Base-by-base conservation (phyloP, 2,888 invertebrate genomes). In the Rhingia campestris region DNA sequence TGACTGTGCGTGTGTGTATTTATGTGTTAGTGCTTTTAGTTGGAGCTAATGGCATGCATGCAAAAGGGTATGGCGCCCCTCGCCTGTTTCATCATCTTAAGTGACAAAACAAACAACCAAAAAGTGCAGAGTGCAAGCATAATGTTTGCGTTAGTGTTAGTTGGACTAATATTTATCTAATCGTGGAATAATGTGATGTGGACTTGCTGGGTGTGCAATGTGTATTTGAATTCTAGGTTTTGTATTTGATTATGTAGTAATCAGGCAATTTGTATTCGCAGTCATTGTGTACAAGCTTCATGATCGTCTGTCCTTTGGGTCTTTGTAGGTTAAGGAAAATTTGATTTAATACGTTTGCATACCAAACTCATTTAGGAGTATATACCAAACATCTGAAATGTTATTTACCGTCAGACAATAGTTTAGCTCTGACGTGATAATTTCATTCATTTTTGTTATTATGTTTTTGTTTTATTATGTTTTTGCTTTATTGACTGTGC, bases 111-210 rank as follows among this genome's bases (percentile, higher is more conserved):
- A 73, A 77, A 76, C 49, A 81, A 75, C 47, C 59, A 54, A 73
- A 81, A 82, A 77, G 66, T 67, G 35, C 67, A 64, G 58, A 77
- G 82, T 56, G 74, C 74, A 84, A 53, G 63, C 37, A 75, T 84
- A 79, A 56, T 79, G 70, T 79, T 79, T 59, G 45, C 56, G 63
- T 58, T 64, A 41, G 49, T 70, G 69, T 58, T 37, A 30, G 69
- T 47, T 35, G 5, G 45, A 59, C 47, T 69, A 70, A 69, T 64
- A 64, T 82, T 69, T 69, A 59, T 51, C 64, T 77, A 14, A 22
- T 54, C 73, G 58, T 64, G 37, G 41, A 70, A 45, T 49, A 43
- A 74, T 75, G 61, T 63, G 35, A 22, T 22, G 9, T 49, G 49
- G 47, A 35, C 33, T 66, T 22, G 41, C 4, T 59, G 45, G 45